Conservation (phyloP, 2,888 invertebrate genomes). For the Mythimna ferrago region DNA sequence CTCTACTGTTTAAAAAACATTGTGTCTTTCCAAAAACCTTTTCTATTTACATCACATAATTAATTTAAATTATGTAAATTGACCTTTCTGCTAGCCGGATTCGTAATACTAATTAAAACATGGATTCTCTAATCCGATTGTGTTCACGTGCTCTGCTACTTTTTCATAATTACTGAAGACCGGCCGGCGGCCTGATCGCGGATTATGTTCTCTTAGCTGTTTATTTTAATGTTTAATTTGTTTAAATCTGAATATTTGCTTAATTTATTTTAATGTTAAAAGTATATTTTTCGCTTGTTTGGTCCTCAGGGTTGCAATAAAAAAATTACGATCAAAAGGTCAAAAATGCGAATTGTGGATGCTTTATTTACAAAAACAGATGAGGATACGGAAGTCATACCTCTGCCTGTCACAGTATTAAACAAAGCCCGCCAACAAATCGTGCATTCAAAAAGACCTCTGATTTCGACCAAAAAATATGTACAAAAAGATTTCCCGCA, state of each 20-base stretch:
- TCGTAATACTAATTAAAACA: constrained; percentile 57
- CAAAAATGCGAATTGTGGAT: not conserved
- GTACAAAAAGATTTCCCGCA: constrained; percentile 38
- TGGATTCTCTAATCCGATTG: constrained; percentile 54
- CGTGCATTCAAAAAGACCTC: constrained; percentile 28
- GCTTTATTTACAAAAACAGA: constrained; percentile 25
- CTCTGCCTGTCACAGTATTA: not conserved
- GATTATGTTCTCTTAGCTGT: constrained; percentile 52
- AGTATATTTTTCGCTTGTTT: too few species aligned
- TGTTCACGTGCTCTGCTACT: constrained; percentile 42
- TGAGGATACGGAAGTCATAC: constrained; percentile 14
- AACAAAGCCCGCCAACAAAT: constrained; percentile 29
- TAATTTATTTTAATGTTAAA: not conserved
- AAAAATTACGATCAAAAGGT: constrained; percentile 18
- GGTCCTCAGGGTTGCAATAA: not conserved
- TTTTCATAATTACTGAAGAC: constrained; percentile 52
- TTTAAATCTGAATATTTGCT: constrained; percentile 12
- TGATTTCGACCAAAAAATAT: constrained; percentile 14
- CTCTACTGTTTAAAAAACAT: constrained; percentile 4
- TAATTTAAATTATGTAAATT: constrained; percentile 54
- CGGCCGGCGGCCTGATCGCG: constrained; percentile 30
- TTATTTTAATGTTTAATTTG: constrained; percentile 48
- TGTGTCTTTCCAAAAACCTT: constrained; percentile 4
- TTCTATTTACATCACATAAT: constrained; percentile 44
- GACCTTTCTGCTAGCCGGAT: constrained; percentile 28